Base-by-base conservation (phyloP, 2,888 invertebrate genomes). In the Lamellibrachia columna region DNA sequence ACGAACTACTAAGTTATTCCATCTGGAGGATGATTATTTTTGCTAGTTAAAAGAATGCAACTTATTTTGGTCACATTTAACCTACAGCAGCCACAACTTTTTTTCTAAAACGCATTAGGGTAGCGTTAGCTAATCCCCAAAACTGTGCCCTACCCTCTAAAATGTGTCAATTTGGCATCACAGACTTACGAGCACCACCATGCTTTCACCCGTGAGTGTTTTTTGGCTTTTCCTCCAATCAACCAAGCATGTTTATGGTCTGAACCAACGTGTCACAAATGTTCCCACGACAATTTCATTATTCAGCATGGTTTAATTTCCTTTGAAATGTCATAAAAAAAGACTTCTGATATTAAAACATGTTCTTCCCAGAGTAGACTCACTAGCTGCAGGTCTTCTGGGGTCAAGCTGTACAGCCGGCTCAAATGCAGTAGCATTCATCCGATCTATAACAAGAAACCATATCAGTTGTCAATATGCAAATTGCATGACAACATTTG, bases 361-460 rank as follows among this genome's bases (percentile, higher is more conserved):
- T 22, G n/a, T 22, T n/a, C 15, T 90, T 90, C 15, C 9, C 91
- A 52, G 28, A 40, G 15, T 11, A 52, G 4, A 15, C 92, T n/a
- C 55, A 93, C 93, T 92, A 55, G 91, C 28, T 53, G 53, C 52
- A 2, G 93, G 92, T 58, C 90, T 91, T 53, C 91, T 53, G 40
- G 91, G 92, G 40, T 93, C 93, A 8, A 92, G 91, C 2, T 92
- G 92, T 52, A 91, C 90, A 9, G 93, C 75, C n/a, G 94, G 94
- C 92, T 95, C 95, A 94, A 95, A 95, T 28, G 95, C 94, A 91
- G 95, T 94, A 60, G 95, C 93, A 94, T 95, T 95, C 94, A 95
- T 94, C 9, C 95, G 95, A 93, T 95, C 95, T 95, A 94, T n/a
- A 94, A 94, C 60, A 90, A 92, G 28, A 75, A 2, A 91, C 90